Evolutionary conservation across 2,888 invertebrate genomes (phyloP).

Genomic region (Hesperia comma): DNA sequence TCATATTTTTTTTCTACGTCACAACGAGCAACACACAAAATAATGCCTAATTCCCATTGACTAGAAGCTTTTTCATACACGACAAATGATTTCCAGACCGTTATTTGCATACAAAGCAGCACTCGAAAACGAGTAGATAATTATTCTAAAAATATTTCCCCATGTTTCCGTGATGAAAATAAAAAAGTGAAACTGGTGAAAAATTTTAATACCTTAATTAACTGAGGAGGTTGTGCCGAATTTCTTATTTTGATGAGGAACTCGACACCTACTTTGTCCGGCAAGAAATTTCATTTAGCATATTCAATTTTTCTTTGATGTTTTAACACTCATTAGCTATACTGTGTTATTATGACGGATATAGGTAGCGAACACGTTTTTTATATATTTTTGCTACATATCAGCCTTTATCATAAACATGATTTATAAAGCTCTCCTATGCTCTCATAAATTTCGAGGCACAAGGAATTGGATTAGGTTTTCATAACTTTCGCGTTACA

Average conservation of each 20-base stretch:
- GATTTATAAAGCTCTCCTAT: conserved; percentile 33
- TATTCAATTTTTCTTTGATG: conserved; percentile 36
- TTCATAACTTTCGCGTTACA: conserved; percentile 26
- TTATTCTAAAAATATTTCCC: conserved; percentile 53
- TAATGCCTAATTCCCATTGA: conserved; percentile 48
- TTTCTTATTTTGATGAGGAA: conserved; percentile 64
- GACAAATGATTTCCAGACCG: conserved; percentile 32
- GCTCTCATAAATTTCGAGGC: conserved; percentile 27
- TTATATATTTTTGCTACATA: conserved; percentile 21
- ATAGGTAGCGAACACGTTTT: conserved; percentile 12
- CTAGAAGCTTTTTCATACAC: conserved; percentile 40
- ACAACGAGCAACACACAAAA: conserved; percentile 45
- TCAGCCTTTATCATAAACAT: conserved; percentile 32
- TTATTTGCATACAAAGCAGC: conserved; percentile 38
- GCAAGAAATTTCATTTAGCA: conserved; percentile 54
- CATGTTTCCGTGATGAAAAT: conserved; percentile 54
- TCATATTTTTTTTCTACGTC: conserved; percentile 43
- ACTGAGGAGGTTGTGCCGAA: conserved; percentile 61
- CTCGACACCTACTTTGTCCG: conserved; percentile 58
- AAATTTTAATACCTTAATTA: conserved; percentile 71
- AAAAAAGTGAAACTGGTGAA: conserved; percentile 62
- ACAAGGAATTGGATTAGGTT: conserved; percentile 33
- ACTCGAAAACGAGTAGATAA: conserved; percentile 37
- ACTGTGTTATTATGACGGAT: conserved; percentile 23
- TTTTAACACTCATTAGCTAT: conserved; percentile 29